phyloP scores from a whole-genome alignment of 2,888 invertebrate genomes.

The Andrena hattorfiana region DNA sequence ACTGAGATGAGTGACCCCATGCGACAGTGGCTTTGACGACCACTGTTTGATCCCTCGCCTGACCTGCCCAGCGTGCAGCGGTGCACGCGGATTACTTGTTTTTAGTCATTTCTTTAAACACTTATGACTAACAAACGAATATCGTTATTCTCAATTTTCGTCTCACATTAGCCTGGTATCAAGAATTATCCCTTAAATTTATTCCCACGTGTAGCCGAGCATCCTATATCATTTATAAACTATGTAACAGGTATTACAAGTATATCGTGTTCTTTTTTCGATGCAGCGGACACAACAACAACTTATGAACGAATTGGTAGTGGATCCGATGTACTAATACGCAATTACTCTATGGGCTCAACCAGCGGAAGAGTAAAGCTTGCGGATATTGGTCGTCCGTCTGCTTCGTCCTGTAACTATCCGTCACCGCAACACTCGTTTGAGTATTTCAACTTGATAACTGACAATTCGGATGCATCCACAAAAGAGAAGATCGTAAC shows the following conservation, averaged over 20 bases:
- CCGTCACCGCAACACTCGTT: conserved; percentile 85
- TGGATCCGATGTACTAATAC: conserved; percentile 66
- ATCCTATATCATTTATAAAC: too few species aligned
- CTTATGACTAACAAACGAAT: too few species aligned
- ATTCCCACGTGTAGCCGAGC: too few species aligned
- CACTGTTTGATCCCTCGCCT: too few species aligned
- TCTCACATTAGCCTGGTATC: too few species aligned
- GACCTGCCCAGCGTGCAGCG: too few species aligned
- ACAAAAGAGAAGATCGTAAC: conserved; percentile 53
- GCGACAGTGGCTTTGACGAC: too few species aligned
- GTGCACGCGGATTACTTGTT: too few species aligned
- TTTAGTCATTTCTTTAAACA: too few species aligned
- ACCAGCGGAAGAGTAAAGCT: conserved; percentile 83
- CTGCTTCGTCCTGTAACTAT: conserved; percentile 85
- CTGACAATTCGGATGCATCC: conserved; percentile 60
- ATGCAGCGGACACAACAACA: conserved; percentile 47
- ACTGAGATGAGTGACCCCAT: too few species aligned
- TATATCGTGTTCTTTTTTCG: conserved; percentile 59
- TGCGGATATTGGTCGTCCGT: conserved; percentile 85
- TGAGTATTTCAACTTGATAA: conserved; percentile 83
- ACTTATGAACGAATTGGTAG: conserved; percentile 26
- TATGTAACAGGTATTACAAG: not conserved
- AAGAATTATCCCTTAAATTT: too few species aligned
- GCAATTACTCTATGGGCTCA: conserved; percentile 83
- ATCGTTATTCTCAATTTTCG: too few species aligned